These are phyloP conservation scores for Masnerella sp. DNA, from an alignment of 2,888 invertebrate species.

Conservation along the genomic window DNA sequence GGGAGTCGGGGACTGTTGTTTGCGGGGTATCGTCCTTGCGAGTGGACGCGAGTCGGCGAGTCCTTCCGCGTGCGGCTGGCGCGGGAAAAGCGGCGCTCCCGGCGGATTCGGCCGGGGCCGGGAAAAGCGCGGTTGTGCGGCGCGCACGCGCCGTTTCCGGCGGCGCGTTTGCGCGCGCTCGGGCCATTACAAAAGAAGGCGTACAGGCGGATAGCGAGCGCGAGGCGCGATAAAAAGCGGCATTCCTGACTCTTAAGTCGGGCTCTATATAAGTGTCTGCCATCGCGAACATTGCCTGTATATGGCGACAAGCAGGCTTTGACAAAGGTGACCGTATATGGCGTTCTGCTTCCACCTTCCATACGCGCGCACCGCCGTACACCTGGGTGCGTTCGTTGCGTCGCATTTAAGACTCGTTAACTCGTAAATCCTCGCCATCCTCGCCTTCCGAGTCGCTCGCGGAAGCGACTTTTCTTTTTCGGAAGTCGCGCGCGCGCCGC, in stretches of 20 bases:
- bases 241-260: slow-evolving; percentile 75
- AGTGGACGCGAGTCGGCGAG: slow-evolving; percentile 8
- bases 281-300: slow-evolving; percentile 77
- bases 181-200: slow-evolving; percentile 62
- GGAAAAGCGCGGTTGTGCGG: slow-evolving; percentile 41
- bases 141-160: slow-evolving; percentile 66
- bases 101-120: slow-evolving; percentile 40
- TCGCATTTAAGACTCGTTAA: slow-evolving; percentile 64
- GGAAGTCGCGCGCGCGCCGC: too few relatives aligned
- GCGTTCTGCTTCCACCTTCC: slow-evolving; percentile 75
- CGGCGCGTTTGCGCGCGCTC: slow-evolving; percentile 62
- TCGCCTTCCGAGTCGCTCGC: too few relatives aligned
- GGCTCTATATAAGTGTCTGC: slow-evolving; percentile 76
- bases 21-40: slow-evolving; percentile 29
- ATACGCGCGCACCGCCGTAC: slow-evolving; percentile 65
- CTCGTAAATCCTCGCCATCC: slow-evolving; percentile 67
- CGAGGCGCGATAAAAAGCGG: slow-evolving; percentile 72
- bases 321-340: slow-evolving; percentile 77
- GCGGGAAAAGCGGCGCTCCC: slow-evolving; percentile 35
- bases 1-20: too few relatives aligned
- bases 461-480: slow-evolving; percentile 59
- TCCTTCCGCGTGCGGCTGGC: slow-evolving; percentile 31
- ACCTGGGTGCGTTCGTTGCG: slow-evolving; percentile 64
- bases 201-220: slow-evolving; percentile 66
- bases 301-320: slow-evolving; percentile 76